Base-by-base conservation (phyloP, 2,888 invertebrate species). In the Chydorus sphaericus region DNA sequence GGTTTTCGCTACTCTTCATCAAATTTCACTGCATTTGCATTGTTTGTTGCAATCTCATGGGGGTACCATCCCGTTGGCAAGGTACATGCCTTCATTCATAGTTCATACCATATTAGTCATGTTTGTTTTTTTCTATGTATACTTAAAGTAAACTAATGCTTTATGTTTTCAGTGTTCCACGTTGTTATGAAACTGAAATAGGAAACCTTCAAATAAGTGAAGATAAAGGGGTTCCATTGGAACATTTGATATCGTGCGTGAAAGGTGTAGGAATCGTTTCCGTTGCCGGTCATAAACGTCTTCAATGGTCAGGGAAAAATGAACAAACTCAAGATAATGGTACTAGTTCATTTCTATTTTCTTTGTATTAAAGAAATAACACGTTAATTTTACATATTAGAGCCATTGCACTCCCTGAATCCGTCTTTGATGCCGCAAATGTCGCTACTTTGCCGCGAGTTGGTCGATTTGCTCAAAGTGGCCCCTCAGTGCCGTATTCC, bases 181-280 rank as follows among this genome's bases (percentile, higher is more conserved):
- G 80, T 60, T 91, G 91, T 69, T 90, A 88, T 69, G 80, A 82
- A 65, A 77, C 81, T 11, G 81, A 81, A 66, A 86, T 83, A 67
- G 77, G 79, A 11, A 73, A 76, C 56, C 69, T 81, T n/a, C 65
- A 66, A 31, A 65, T 65, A 7, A 63, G 63, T 30, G 78, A 79
- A 63, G 78, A 78, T 3, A 76, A 71, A 58, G 90, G 91, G 4
- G 91, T 92, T 16, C 83, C 90, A 1, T 70, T 96, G 56, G 96
- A 96, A 68, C 85, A 94, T 71, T 73, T 96, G 55, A 78, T 96
- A 28, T 83, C 89, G 52, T 89, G 88, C 68, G 78, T 91, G 10
- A 78, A 81, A 10, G 83, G 83, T 33, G 77, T 93, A 36, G 75
- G 77, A 62, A 70, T 81, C 29, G 72, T 73, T 60, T 68, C 70